Base-by-base conservation (phyloP, 1,140 invertebrate species). In the Acromyrmex charruanus region DNA sequence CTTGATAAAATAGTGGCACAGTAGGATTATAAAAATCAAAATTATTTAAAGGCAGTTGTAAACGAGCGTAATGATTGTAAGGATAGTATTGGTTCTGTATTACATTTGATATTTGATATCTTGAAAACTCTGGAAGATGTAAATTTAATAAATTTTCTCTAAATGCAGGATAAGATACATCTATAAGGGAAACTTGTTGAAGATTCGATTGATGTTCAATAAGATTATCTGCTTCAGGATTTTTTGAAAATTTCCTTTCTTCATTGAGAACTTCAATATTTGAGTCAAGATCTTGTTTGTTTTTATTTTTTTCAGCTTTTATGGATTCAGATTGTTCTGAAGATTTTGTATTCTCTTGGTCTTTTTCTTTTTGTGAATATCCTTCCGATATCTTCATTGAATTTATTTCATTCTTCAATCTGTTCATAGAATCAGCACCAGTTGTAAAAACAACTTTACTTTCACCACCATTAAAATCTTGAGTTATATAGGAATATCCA, bases 381-480 rank as follows among this genome's bases (percentile, higher is more conserved):
- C 1, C 35, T 49, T 61, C 39, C 14, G 55, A 28, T 14, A 51
- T 61, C 18, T 61, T 84, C 28, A 74, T 74, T 4, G 14, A 74
- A 28, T 51, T n/a, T n/a, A 84, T 84, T 74, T 61, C 69, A 21
- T 25, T 18, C 16, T 49, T 65, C 7, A 85, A 28, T 55, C 49
- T 81, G 21, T 25, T 55, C 39, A 44, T 1, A 10, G 77, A 79
- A 55, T 79, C 61, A 1, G 21, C 59, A 28, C 63, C 84, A 25
- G 51, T 87, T 82, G 66, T 58, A 72, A 82, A 71, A 35, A 82
- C 28, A 75, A 84, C 80, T 35, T 63, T 84, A 74, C 80, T 84
- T 61, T 55, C 68, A 12, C 69, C 80, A 12, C 80, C 69, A 61
- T 84, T 84, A 12, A 84, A 39, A 59, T 84, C 55, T 12, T 25